A percentile compares a stretch with the other conserved stretches of the same genome.
These are phyloP conservation scores for Scolopax rusticola DNA, from an alignment of 2,797 vertebrate genomes.

Conservation along the genomic window DNA sequence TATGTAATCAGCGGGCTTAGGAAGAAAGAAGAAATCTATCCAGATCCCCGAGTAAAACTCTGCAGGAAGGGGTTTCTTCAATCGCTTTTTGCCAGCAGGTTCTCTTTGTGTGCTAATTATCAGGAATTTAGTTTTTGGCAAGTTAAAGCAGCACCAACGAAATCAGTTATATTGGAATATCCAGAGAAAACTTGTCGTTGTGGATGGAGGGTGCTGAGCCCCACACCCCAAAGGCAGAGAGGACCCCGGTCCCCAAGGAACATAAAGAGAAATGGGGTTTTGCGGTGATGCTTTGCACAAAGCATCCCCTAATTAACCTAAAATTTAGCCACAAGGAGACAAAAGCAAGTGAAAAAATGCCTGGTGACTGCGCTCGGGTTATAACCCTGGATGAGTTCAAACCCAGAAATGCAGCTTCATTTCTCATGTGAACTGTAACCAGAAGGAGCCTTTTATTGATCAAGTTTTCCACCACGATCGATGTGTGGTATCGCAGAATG, in stretches of 20 bases:
- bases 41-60: background rate
- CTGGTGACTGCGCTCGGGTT: background rate
- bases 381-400: background rate
- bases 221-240: fast-evolving
- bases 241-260: background rate
- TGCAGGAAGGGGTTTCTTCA: background rate
- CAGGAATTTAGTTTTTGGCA: background rate
- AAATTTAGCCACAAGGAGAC: too few species aligned
- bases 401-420: background rate
- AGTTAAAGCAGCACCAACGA: background rate
- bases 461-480: fast-evolving
- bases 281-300: background rate
- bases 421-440: background rate
- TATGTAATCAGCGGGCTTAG: background rate
- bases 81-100: background rate
- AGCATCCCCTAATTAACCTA: background rate
- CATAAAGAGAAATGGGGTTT: background rate
- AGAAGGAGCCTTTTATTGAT: background rate
- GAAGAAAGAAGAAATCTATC: background rate
- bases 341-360: background rate
- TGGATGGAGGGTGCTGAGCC: background rate
- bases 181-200: background rate
- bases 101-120: background rate
- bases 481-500: background rate
- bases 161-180: background rate